Conservation (phyloP, 2,113 vertebrate genomes). For the Falco punctatus region DNA sequence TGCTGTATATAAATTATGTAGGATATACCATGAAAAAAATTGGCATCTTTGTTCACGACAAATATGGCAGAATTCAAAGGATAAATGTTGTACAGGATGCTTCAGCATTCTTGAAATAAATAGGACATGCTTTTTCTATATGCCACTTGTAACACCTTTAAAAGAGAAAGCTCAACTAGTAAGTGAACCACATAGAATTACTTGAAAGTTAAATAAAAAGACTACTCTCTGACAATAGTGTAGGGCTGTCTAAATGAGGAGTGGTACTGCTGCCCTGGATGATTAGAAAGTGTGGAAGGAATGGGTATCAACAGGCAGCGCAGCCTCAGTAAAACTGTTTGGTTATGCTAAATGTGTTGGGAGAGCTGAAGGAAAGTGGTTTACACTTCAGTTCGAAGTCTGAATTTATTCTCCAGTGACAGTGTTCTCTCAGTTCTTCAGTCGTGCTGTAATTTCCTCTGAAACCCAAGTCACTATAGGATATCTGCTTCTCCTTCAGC, state of each 20-base stretch:
- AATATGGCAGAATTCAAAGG: not conserved
- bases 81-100: not conserved
- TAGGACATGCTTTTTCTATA: not conserved
- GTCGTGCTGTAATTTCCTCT: slow-evolving; percentile 19
- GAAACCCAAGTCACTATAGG: not conserved
- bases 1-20: not conserved
- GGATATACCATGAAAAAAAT: not conserved
- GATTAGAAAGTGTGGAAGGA: not conserved
- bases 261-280: not conserved
- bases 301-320: not conserved
- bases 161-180: not conserved
- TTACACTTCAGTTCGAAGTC: not conserved
- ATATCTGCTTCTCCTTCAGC: slow-evolving; percentile 1
- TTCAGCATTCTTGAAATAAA: not conserved
- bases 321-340: not conserved
- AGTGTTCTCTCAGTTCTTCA: not conserved
- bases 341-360: not conserved
- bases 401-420: not conserved
- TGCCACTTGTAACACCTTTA: not conserved
- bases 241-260: not conserved
- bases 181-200: not conserved
- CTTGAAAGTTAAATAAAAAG: not conserved
- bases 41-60: not conserved
- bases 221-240: not conserved
- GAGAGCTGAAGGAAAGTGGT: not conserved